These are phyloP conservation scores for Polydesmus complanatus DNA, from an alignment of 2,888 invertebrate genomes.

Conservation along the genomic window DNA sequence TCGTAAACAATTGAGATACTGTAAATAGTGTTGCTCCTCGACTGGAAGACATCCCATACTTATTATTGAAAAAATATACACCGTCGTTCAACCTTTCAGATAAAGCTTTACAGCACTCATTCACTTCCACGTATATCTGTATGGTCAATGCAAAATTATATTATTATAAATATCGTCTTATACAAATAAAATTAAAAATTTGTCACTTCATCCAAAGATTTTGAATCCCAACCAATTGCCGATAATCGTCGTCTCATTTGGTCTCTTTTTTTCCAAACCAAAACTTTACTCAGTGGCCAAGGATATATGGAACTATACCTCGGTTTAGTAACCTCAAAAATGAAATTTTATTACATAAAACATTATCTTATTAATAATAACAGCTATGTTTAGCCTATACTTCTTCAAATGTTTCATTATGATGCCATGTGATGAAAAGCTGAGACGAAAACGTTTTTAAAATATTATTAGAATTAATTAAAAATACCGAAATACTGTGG, in stretches of 20 bases:
- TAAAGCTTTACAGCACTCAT: slow-evolving; percentile 74
- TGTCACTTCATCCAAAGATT: slow-evolving; percentile 58
- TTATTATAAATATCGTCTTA: not conserved
- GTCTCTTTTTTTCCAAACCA: slow-evolving; percentile 61
- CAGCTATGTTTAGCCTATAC: not conserved
- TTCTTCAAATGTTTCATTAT: slow-evolving; percentile 59
- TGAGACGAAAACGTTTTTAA: slow-evolving; percentile 30
- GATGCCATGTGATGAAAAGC: slow-evolving; percentile 77
- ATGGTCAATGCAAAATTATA: slow-evolving; percentile 5
- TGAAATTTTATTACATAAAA: too few species aligned
- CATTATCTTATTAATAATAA: too few species aligned
- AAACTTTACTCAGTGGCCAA: slow-evolving; percentile 74
- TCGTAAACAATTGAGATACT: too few species aligned
- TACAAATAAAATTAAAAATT: not conserved
- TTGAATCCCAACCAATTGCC: slow-evolving; percentile 67
- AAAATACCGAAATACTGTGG: too few species aligned
- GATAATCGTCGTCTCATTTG: slow-evolving; percentile 55
- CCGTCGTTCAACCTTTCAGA: slow-evolving; percentile 67
- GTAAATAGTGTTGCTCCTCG: too few species aligned
- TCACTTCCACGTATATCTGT: slow-evolving; percentile 47
- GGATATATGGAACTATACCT: slow-evolving; percentile 82
- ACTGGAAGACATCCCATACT: slow-evolving; percentile 24
- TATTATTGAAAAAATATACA: slow-evolving; percentile 51
- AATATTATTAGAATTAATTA: too few species aligned
- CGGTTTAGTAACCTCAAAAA: slow-evolving; percentile 51